These are phyloP conservation scores for Microchirus variegatus DNA, from an alignment of 2,797 vertebrate genomes.

Conservation along the genomic window DNA sequence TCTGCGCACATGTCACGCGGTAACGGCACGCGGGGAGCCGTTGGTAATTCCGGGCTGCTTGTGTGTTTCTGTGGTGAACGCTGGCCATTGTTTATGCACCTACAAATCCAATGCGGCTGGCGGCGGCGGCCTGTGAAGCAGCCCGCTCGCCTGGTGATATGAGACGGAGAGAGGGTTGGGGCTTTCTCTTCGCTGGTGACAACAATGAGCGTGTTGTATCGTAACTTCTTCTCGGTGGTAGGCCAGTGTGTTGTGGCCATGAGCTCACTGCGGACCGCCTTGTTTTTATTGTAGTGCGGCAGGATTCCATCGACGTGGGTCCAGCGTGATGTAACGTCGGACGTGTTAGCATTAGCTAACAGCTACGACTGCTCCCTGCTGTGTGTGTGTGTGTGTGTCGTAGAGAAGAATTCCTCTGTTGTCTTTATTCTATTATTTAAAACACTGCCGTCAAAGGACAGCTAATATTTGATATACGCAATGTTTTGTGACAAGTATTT, in stretches of 20 bases:
- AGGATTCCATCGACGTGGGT: slow-evolving; percentile 23
- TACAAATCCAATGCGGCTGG: slow-evolving; percentile 32
- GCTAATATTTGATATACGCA: too few species aligned
- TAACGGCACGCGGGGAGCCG: rapidly evolving
- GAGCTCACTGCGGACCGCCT: rapidly evolving
- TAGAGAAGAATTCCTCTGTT: background rate
- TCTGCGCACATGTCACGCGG: rapidly evolving
- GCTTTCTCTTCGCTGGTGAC: background rate
- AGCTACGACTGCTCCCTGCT: background rate
- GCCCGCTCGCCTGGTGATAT: slow-evolving; percentile 46
- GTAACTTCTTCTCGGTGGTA: background rate
- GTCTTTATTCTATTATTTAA: background rate
- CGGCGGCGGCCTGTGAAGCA: slow-evolving; percentile 67
- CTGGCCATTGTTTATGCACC: slow-evolving; percentile 68
- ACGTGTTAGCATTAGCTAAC: slow-evolving; percentile 66
- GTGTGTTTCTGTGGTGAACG: background rate
- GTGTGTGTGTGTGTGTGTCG: background rate
- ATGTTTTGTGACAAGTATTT: too few species aligned
- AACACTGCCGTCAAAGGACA: background rate
- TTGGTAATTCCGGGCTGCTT: rapidly evolving
- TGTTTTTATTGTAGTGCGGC: rapidly evolving
- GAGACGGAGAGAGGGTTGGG: slow-evolving; percentile 1
- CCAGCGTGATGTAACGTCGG: slow-evolving; percentile 60
- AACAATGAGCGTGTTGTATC: background rate
- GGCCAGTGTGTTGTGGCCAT: too few species aligned